Evolutionary conservation across 30 jellyfish, hydroid and myxozoan genomes (phyloP), one percentile per base, ranked within the genome.

Genomic region (Pelagia noctiluca): DNA sequence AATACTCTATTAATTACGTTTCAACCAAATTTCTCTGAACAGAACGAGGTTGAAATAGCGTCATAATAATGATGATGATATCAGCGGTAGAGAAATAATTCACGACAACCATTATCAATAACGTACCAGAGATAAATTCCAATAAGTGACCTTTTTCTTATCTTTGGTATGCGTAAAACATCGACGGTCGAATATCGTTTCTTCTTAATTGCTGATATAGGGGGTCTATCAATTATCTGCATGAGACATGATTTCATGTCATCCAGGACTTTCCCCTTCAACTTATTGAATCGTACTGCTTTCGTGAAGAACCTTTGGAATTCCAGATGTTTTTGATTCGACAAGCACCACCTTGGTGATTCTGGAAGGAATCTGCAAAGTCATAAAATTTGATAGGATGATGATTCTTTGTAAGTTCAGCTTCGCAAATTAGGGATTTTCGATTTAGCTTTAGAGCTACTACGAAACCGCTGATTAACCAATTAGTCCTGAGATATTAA

Each of bases 291-390:
- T 23, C 54, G 30, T 54, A 75, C 34, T 11, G 96, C 87, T 21
- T 21, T 77, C 19, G 46, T 87, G 64, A 35, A 62, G 28, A 68
- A 60, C 46, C 35, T 35, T 2, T 4, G 12, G 2, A 8, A 25
- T 23, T 89, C 81, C 0, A 66, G 83, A 28, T 65, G 35, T n/a
- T 52, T 78, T 35, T 62, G 53, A 1, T 70, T 64, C 2, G 63
- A 66, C 29, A 66, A 68, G 33, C 74, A 38, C 96, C 96, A 87
- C 35, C 90, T 71, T 47, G 85, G 80, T 78, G 96, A 87, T 32
- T 87, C 96, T 13, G 96, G 83, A 34, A 79, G 12, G 2, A 42
- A 61, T n/a, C 90, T 79, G 65, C 8, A 5, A 16, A 42, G 16
- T 5, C 16, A 42, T 5, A 16, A 42, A 42, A n/a, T n/a, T n/a